Evolutionary conservation across 2,113 vertebrate species (phyloP).

Genomic region (Pachyramphus minor): DNA sequence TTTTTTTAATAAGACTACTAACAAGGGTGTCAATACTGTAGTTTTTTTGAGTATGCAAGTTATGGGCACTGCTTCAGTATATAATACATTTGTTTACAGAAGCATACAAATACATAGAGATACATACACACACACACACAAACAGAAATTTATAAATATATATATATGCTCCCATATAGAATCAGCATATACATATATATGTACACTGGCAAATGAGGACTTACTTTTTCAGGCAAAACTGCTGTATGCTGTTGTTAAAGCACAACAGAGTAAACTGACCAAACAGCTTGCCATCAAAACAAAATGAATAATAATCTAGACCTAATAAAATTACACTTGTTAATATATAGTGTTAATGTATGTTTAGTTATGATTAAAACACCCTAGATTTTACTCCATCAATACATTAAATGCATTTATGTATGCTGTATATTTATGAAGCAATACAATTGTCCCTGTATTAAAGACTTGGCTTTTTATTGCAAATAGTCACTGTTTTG

Average conservation of each 20-base stretch:
- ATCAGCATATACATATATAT: neutral
- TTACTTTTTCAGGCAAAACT: neutral
- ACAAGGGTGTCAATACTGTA: neutral
- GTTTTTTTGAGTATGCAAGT: neutral
- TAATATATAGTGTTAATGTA: neutral
- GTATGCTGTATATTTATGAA: neutral
- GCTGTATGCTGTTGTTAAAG: neutral
- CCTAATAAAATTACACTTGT: neutral
- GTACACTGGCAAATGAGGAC: neutral
- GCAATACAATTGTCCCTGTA: neutral
- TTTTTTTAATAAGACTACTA: neutral
- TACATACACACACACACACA: rapidly evolving
- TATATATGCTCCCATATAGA: neutral
- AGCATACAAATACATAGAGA: neutral
- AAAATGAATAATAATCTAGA: neutral
- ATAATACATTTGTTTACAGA: neutral
- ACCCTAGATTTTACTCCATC: rapidly evolving
- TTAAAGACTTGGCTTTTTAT: neutral
- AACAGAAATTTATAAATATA: neutral
- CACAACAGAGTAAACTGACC: neutral
- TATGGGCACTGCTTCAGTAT: neutral
- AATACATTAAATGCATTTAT: neutral
- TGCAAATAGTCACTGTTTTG: neutral
- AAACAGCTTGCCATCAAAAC: neutral
- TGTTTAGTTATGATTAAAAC: neutral